A percentile compares a stretch with the other conserved stretches of the same genome.
phyloP scores from a whole-genome alignment of 2,797 vertebrate species.

The Streptopelia turtur region DNA sequence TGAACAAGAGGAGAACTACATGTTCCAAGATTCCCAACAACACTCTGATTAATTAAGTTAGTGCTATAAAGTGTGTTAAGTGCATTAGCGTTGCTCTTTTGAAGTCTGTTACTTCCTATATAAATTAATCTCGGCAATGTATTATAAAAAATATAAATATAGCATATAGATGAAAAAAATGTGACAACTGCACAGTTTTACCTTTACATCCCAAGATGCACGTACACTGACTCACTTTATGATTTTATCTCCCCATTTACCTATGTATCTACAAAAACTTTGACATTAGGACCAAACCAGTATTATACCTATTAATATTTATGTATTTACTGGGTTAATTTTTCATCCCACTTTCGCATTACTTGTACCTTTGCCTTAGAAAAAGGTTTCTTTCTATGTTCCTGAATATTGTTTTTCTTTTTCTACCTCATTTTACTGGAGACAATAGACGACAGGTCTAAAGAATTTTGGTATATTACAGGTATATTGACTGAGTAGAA shows the following conservation, averaged over 20 bases:
- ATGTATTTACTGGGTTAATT: background rate
- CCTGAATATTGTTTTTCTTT: background rate
- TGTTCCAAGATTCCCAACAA: background rate
- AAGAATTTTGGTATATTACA: background rate
- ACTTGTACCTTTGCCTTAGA: background rate
- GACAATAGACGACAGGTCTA: background rate
- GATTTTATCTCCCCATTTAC: background rate
- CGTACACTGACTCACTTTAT: rapidly evolving
- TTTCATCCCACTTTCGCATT: background rate
- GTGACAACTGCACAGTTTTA: background rate
- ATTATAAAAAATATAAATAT: background rate
- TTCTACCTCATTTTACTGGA: background rate
- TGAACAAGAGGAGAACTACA: background rate
- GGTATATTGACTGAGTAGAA: background rate
- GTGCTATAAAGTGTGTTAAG: background rate
- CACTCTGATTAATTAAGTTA: background rate
- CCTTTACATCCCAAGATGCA: background rate
- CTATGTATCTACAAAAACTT: background rate
- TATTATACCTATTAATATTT: background rate
- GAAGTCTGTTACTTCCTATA: background rate
- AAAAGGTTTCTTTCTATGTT: background rate
- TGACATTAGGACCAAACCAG: background rate
- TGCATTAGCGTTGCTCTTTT: background rate
- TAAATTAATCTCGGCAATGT: background rate
- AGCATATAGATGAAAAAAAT: background rate